These are phyloP conservation scores for Natator depressus DNA, from an alignment of 2,113 vertebrate genomes.

Conservation along the genomic window DNA sequence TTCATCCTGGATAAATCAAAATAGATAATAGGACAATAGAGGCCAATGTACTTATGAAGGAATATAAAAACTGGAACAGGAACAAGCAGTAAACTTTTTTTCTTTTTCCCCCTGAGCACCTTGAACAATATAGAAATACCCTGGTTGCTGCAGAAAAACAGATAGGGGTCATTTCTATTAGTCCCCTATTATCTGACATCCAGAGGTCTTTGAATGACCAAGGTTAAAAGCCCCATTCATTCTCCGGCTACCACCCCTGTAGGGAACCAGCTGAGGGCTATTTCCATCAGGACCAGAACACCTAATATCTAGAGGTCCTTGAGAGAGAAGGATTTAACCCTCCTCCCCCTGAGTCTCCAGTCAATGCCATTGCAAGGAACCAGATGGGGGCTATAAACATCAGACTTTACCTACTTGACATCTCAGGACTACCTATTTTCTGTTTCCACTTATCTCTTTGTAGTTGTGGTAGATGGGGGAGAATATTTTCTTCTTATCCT, in stretches of 20 bases:
- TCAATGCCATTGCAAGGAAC: background rate
- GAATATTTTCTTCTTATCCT: background rate
- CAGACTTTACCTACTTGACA: background rate
- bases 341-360: background rate
- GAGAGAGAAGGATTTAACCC: background rate
- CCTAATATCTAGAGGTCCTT: background rate
- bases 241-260: background rate
- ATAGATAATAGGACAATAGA: background rate
- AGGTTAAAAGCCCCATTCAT: background rate
- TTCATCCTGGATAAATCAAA: constrained; percentile 11
- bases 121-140: background rate
- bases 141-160: background rate
- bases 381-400: background rate
- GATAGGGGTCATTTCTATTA: background rate
- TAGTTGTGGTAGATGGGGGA: background rate
- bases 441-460: background rate
- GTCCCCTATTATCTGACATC: background rate
- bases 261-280: background rate
- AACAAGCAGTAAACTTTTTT: background rate
- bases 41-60: background rate
- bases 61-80: background rate
- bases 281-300: background rate
- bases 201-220: background rate
- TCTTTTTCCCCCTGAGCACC: background rate
- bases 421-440: background rate